Evolutionary conservation across 2,797 vertebrate genomes (phyloP).

Genomic region (Acropternis orthonyx): DNA sequence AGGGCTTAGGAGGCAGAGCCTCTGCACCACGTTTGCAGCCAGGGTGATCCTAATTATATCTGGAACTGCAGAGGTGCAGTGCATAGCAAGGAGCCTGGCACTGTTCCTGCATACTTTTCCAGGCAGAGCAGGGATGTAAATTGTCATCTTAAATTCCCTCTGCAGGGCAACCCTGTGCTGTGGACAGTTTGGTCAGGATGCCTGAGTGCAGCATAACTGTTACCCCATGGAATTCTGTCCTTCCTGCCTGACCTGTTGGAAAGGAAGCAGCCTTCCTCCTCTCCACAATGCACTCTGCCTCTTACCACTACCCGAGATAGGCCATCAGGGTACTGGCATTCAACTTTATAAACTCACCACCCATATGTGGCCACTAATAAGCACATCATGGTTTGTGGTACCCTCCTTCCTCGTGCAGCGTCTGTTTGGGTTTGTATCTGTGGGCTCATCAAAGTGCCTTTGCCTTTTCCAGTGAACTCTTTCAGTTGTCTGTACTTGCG

Average conservation of each 20-base stretch:
- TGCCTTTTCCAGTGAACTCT: not conserved
- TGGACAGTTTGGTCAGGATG: not conserved
- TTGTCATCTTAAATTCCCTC: not conserved
- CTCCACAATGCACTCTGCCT: not conserved
- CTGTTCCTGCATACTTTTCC: not conserved
- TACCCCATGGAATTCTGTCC: not conserved
- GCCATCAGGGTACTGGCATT: not conserved
- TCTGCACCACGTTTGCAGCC: not conserved
- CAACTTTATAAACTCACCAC: not conserved
- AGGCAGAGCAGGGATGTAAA: not conserved
- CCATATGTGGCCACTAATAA: not conserved
- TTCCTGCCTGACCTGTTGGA: not conserved
- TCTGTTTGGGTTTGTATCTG: not conserved
- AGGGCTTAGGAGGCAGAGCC: not conserved
- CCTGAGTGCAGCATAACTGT: fast-evolving
- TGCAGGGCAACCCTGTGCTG: not conserved
- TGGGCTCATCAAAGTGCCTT: not conserved
- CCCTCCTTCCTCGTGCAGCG: not conserved
- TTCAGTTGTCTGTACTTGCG: not conserved
- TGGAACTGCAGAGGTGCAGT: constrained; percentile 27
- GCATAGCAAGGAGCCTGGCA: not conserved
- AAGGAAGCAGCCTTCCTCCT: not conserved
- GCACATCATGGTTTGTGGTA: not conserved
- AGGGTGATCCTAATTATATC: constrained; percentile 21
- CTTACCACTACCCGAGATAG: not conserved